These are phyloP conservation scores for Formica aserva DNA, from an alignment of 2,888 invertebrate genomes.

Conservation along the genomic window DNA sequence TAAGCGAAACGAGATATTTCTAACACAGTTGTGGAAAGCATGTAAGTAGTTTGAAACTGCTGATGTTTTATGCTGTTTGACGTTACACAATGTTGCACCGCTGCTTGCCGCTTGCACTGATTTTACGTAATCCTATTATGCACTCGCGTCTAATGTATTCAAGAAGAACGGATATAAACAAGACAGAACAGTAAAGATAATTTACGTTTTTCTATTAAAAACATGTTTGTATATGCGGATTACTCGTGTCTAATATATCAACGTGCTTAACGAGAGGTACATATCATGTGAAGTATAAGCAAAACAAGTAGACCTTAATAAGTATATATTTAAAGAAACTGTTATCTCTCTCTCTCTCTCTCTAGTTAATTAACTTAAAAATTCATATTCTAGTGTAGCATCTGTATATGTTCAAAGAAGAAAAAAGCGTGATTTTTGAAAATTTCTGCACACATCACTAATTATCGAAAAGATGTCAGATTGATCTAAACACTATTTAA, in stretches of 20 bases:
- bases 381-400: background rate
- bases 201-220: background rate
- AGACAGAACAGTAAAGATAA: background rate
- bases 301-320: background rate
- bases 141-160: constrained; percentile 21
- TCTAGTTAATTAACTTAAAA: background rate
- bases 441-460: background rate
- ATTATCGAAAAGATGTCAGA: background rate
- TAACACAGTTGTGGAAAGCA: constrained; percentile 41
- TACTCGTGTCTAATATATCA: background rate
- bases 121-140: constrained; percentile 44
- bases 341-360: background rate
- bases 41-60: constrained; percentile 32
- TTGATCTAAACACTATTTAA: background rate
- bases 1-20: constrained; percentile 44
- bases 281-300: background rate
- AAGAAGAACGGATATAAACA: constrained; percentile 1
- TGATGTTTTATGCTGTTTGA: constrained; percentile 42
- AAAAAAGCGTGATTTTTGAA: constrained; percentile 1
- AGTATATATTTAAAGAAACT: background rate
- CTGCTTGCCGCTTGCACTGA: constrained; percentile 2
- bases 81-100: constrained; percentile 42
- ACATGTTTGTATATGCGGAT: background rate
- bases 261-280: background rate
- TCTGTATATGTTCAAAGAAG: background rate